phyloP scores from a whole-genome alignment of 2,888 invertebrate species.

The Cheilosia variabilis region DNA sequence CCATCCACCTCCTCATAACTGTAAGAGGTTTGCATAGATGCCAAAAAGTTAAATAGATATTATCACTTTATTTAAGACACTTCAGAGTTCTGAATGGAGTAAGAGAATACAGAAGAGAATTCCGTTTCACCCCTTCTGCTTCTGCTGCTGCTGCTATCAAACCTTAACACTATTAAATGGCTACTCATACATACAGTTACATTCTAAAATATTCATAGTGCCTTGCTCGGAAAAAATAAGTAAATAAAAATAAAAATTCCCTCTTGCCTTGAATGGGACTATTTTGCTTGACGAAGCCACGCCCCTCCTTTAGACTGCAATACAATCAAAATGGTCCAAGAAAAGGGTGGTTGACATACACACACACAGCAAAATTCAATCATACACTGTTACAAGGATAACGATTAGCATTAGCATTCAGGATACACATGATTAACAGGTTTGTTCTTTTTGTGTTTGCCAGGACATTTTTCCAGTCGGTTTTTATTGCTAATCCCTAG shows the following conservation, averaged over 20 bases:
- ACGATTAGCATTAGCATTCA: constrained; percentile 14
- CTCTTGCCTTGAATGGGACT: constrained; percentile 41
- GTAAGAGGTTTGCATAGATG: constrained; percentile 46
- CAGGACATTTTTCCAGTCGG: constrained; percentile 38
- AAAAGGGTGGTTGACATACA: constrained; percentile 66
- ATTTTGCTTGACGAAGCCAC: constrained; percentile 56
- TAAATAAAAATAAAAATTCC: constrained; percentile 9
- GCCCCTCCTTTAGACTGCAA: constrained; percentile 53
- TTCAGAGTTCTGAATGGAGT: constrained; percentile 66
- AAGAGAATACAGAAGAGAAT: constrained; percentile 42
- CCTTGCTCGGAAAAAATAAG: constrained; percentile 14
- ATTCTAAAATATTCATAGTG: constrained; percentile 73
- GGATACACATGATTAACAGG: constrained; percentile 56
- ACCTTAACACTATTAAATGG: constrained; percentile 68
- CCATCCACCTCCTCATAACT: constrained; percentile 1
- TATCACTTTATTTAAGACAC: constrained; percentile 73
- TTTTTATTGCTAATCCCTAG: background rate
- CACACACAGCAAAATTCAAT: background rate
- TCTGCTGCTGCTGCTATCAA: constrained; percentile 12
- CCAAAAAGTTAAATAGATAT: constrained; percentile 74
- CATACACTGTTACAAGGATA: constrained; percentile 16
- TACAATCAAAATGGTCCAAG: constrained; percentile 71
- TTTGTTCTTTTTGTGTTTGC: constrained; percentile 14
- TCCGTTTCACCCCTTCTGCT: constrained; percentile 35
- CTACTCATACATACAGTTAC: constrained; percentile 67